A percentile compares a stretch with the other conserved stretches of the same genome.
phyloP scores from a whole-genome alignment of 2,113 vertebrate genomes.

The Oncorhynchus masou region DNA sequence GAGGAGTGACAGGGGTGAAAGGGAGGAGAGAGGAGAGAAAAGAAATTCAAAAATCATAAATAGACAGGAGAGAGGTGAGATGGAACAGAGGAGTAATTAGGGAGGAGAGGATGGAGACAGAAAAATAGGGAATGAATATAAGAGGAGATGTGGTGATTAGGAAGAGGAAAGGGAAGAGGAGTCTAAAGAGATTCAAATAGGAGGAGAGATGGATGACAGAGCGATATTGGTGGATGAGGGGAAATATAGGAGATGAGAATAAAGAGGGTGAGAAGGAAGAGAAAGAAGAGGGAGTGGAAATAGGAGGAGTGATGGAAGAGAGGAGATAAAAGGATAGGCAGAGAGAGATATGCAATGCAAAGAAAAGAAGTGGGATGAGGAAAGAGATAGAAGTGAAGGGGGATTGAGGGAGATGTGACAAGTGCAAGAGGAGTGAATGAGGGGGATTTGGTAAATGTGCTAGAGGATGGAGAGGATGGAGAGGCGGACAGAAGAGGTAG shows the following conservation, averaged over 20 bases:
- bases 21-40: not conserved
- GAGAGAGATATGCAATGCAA: not conserved
- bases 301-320: not conserved
- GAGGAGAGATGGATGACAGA: constrained; percentile 9
- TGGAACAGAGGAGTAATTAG: no score
- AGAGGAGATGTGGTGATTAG: not conserved
- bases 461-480: no score
- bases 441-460: no score
- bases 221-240: not conserved
- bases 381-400: constrained; percentile 7
- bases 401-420: constrained; percentile 31
- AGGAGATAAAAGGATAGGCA: not conserved
- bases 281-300: not conserved
- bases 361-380: not conserved
- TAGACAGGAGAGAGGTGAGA: not conserved
- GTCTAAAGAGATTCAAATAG: not conserved
- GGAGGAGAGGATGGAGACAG: constrained; percentile 1
- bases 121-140: no score
- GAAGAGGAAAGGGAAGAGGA: not conserved
- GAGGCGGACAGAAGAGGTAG: no score
- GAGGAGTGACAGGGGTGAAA: not conserved
- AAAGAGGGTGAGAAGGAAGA: not conserved
- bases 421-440: not conserved
- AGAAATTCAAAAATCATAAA: not conserved
- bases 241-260: not conserved